These are phyloP conservation scores for Acrobasis consociella DNA, from an alignment of 2,888 invertebrate species.

Conservation along the genomic window DNA sequence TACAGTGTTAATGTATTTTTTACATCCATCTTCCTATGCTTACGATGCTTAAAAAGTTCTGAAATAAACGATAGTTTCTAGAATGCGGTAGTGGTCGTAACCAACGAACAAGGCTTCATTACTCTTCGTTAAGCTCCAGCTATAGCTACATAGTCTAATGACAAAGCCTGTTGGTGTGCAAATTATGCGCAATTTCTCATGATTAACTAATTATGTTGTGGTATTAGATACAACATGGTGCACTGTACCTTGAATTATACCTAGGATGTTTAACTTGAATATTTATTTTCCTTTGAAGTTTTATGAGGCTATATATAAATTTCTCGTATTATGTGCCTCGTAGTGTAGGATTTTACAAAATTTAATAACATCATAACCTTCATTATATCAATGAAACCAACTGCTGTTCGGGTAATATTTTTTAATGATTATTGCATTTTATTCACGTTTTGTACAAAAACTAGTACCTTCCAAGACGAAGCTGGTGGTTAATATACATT, in stretches of 20 bases:
- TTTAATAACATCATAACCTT: too few species aligned
- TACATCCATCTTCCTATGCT: constrained; percentile 33
- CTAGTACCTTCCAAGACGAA: not conserved
- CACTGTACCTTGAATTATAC: not conserved
- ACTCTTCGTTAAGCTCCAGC: not conserved
- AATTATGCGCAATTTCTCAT: constrained; percentile 13
- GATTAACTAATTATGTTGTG: constrained; percentile 18
- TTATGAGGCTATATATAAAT: too few species aligned
- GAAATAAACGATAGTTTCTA: constrained; percentile 4
- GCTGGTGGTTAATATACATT: not conserved
- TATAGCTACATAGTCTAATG: not conserved
- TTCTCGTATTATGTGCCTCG: too few species aligned
- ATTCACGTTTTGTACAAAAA: too few species aligned
- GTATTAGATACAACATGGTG: not conserved
- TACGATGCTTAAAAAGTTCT: not conserved
- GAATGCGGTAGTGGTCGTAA: constrained; percentile 11
- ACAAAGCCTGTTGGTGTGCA: constrained; percentile 11
- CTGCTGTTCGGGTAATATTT: too few species aligned
- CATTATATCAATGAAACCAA: too few species aligned
- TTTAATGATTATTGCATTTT: too few species aligned
- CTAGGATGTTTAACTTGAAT: not conserved
- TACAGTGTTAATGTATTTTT: constrained; percentile 53
- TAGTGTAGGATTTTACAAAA: too few species aligned
- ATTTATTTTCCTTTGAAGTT: not conserved
- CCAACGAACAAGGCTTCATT: not conserved